Evolutionary conservation across 2,888 invertebrate genomes (phyloP).

Genomic region (Campaea margaritaria): DNA sequence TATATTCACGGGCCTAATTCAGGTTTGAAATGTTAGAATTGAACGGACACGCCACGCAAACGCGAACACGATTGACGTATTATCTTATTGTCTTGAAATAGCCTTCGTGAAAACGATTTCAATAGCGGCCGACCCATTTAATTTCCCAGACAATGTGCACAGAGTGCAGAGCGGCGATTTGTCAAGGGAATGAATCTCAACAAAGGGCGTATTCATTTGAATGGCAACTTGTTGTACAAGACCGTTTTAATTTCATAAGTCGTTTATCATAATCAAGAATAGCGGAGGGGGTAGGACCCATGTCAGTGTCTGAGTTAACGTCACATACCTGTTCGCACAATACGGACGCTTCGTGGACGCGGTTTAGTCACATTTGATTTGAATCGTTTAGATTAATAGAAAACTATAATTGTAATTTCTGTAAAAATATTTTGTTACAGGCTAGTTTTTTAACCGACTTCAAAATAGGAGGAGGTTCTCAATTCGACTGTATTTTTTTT

Average conservation of each 20-base stretch:
- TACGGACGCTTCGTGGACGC: constrained; percentile 66
- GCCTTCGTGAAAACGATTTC: constrained; percentile 76
- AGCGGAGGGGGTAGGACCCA: constrained; percentile 65
- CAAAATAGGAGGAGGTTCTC: too few relatives aligned
- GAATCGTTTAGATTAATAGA: constrained; percentile 19
- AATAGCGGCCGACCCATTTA: constrained; percentile 75
- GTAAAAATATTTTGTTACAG: too few relatives aligned
- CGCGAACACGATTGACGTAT: constrained; percentile 73
- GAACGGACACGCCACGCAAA: constrained; percentile 69
- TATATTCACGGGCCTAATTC: constrained; percentile 75
- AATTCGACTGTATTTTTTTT: too few relatives aligned
- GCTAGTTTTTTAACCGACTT: too few relatives aligned
- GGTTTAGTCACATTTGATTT: constrained; percentile 54
- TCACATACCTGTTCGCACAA: constrained; percentile 78
- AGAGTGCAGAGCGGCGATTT: constrained; percentile 78
- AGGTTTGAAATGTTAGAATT: constrained; percentile 58
- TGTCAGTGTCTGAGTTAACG: constrained; percentile 82
- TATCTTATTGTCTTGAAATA: constrained; percentile 75
- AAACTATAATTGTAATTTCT: not conserved
- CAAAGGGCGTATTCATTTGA: constrained; percentile 82
- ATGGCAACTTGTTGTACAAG: constrained; percentile 82
- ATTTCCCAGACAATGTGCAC: constrained; percentile 78
- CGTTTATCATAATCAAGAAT: constrained; percentile 84
- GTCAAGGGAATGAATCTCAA: constrained; percentile 83
- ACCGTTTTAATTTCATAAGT: constrained; percentile 85